Evolutionary conservation across 2,113 vertebrate species (phyloP), one percentile per base, ranked within the genome.

Genomic region (Leptocoma aspasia): DNA sequence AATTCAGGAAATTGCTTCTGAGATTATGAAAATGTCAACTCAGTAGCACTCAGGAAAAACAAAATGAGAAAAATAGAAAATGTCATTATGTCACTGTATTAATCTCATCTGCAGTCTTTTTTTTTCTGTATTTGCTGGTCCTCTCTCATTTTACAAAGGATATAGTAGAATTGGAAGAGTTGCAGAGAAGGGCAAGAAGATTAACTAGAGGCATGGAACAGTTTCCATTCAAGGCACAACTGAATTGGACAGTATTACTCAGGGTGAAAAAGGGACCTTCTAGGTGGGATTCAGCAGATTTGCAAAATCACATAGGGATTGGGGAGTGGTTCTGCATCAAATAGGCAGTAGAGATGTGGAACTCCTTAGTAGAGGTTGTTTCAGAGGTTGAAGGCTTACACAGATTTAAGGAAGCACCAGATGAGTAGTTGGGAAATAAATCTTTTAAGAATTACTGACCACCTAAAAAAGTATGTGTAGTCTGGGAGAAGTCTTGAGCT

Each of bases 21-120:
- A 88, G 82, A 79, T 88, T 85, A 64, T 82, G 82, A 92, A 93
- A 94, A 92, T 79, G 63, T 84, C 89, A 94, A 44, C 73, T 90
- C 56, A 45, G 28, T 75, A 75, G 66, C 26, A 53, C 47, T 90
- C 49, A 64, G 70, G 79, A 90, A 82, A 95, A 93, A 88, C 73
- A 90, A 95, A 90, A 61, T 79, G 79, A 60, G 23, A 44, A 79
- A 93, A 93, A 88, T 35, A 90, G 39, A 82, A 93, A 42, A 52
- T 42, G 35, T 72, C 30, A 37, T 71, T 68, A 28, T 64, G n/a
- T 60, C 28, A 15, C 53, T 28, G 9, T 66, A 41, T 90, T 90
- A 85, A 93, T 86, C 75, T 82, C 82, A 41, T 33, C 57, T 2
- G 1, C 27, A 15, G 39, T 9, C 31, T 39, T 75, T 11, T 79